phyloP scores from a whole-genome alignment of 2,888 invertebrate genomes.

The Gymnoscelis rufifasciata region DNA sequence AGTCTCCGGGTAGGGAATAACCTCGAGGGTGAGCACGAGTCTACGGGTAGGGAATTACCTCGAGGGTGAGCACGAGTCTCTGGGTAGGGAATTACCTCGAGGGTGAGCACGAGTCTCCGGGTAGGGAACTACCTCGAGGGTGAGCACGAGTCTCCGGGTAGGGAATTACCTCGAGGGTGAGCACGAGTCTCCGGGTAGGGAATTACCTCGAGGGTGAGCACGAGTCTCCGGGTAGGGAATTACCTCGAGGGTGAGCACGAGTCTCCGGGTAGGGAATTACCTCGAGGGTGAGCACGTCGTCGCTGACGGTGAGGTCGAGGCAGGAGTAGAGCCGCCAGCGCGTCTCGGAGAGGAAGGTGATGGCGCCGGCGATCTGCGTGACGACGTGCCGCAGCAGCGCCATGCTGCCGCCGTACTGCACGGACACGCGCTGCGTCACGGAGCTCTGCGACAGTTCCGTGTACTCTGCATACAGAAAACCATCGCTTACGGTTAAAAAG shows the following conservation, averaged over 20 bases:
- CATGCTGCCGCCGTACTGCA: constrained; percentile 89
- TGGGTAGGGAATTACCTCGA: too few species aligned
- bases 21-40: constrained; percentile 88
- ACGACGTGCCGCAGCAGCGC: constrained; percentile 86
- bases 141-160: constrained; percentile 77
- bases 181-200: constrained; percentile 90
- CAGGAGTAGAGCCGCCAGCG: constrained; percentile 89
- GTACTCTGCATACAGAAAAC: constrained; percentile 84
- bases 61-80: too few species aligned
- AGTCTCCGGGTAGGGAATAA: constrained; percentile 92
- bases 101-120: too few species aligned
- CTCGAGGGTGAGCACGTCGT: constrained; percentile 91
- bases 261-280: too few species aligned
- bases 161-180: constrained; percentile 51
- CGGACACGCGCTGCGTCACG: constrained; percentile 94
- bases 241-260: too few species aligned
- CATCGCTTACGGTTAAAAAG: too few species aligned
- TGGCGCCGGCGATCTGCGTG: constrained; percentile 86
- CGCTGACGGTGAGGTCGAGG: constrained; percentile 89
- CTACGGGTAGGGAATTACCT: too few species aligned
- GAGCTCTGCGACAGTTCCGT: constrained; percentile 97
- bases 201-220: too few species aligned
- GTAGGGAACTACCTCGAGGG: constrained; percentile 90
- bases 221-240: too few species aligned
- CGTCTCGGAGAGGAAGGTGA: constrained; percentile 83